Conservation (phyloP, 2,113 vertebrate genomes). For the Aphelocoma coerulescens region DNA sequence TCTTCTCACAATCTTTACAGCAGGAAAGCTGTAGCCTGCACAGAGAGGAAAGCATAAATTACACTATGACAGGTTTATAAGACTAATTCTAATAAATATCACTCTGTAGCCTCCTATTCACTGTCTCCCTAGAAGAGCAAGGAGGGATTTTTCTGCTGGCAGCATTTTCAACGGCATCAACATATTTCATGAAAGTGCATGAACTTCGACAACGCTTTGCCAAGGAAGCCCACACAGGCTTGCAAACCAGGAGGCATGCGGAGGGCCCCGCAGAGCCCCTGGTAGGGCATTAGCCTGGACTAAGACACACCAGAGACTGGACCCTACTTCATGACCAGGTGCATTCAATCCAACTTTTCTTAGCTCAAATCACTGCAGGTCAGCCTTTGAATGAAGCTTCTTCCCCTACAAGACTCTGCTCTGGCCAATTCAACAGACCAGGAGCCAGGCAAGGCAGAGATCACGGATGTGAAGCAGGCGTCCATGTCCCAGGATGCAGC, state of each 20-base stretch:
- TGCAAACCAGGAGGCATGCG: not conserved
- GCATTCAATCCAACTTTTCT: not conserved
- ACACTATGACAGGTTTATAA: slow-evolving; percentile 27
- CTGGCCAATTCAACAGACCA: not conserved
- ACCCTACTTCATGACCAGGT: not conserved
- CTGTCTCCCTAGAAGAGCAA: not conserved
- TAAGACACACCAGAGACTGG: not conserved
- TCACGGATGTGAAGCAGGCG: accelerated
- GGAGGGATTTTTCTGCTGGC: not conserved
- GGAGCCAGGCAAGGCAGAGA: not conserved
- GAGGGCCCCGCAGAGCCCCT: not conserved
- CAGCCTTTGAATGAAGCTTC: not conserved
- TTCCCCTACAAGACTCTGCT: not conserved
- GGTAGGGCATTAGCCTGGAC: not conserved
- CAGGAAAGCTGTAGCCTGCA: not conserved
- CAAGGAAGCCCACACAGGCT: not conserved
- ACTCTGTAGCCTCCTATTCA: slow-evolving; percentile 1
- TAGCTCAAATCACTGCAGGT: not conserved
- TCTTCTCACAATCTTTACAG: slow-evolving; percentile 21
- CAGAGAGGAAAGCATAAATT: slow-evolving; percentile 39
- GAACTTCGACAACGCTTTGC: not conserved
- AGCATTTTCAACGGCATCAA: not conserved
- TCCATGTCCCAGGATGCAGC: accelerated
- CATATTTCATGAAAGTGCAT: not conserved
- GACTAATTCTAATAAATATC: slow-evolving; percentile 47